Evolutionary conservation across 2,888 invertebrate genomes (phyloP).

Genomic region (Acleris sparsana): DNA sequence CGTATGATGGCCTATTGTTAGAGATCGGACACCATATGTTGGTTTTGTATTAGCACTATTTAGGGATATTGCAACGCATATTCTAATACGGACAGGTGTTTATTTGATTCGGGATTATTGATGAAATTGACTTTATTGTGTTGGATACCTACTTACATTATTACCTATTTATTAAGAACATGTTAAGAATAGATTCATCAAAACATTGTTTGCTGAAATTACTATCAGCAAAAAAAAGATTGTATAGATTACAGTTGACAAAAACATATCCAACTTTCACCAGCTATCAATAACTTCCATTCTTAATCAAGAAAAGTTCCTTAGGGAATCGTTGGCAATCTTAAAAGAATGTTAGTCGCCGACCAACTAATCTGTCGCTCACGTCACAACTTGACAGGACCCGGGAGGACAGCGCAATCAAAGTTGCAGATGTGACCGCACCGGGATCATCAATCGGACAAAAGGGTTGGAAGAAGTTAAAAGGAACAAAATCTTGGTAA

Average conservation of each 20-base stretch:
- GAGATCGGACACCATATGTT: constrained; percentile 73
- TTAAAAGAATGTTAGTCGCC: constrained; percentile 35
- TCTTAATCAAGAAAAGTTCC: constrained; percentile 29
- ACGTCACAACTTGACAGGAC: constrained; percentile 18
- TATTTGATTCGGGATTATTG: constrained; percentile 50
- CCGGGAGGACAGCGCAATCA: constrained; percentile 56
- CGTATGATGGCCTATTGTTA: constrained; percentile 61
- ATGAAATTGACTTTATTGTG: constrained; percentile 34
- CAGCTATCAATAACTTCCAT: constrained; percentile 20
- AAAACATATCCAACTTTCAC: too few species aligned
- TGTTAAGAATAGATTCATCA: not conserved
- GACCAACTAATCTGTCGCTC: constrained; percentile 37
- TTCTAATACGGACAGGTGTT: constrained; percentile 72
- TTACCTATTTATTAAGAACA: constrained; percentile 24
- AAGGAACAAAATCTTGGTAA: not conserved
- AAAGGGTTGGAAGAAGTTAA: constrained; percentile 18
- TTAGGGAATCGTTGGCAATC: constrained; percentile 23
- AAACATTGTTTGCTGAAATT: too few species aligned
- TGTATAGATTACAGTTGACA: too few species aligned
- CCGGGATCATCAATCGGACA: constrained; percentile 49
- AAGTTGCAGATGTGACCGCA: constrained; percentile 79
- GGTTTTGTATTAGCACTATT: constrained; percentile 64
- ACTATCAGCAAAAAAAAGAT: too few species aligned
- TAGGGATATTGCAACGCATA: constrained; percentile 70
- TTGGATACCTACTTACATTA: too few species aligned